Evolutionary conservation across 1,140 invertebrate species (phyloP), one percentile per base, ranked within the genome.

Genomic region (Drosophila repletoides): DNA sequence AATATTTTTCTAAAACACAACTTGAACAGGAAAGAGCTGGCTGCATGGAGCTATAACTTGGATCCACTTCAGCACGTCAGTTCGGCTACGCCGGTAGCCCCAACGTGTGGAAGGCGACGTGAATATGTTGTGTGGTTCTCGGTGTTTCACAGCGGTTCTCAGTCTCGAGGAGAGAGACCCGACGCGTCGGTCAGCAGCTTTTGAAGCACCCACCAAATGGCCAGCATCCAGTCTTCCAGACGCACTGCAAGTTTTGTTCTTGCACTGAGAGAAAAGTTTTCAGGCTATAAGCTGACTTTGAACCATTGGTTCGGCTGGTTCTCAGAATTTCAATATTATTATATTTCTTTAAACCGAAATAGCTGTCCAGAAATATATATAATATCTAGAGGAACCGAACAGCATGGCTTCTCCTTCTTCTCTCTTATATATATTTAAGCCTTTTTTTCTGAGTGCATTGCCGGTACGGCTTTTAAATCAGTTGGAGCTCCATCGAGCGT

Each of bases 1-100:
- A 84, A 83, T 83, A 83, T 83, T 83, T 84, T 77, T 83, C 43
- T 55, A 77, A 70, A 70, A 59, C 33, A 60, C 58, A 73, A 70
- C 66, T 53, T 53, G 67, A 55, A 66, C 58, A 34, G 53, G 51
- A 15, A 45, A 48, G n/a, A n/a, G n/a, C n/a, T n/a, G n/a, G 68
- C 31, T 51, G 46, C 51, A 76, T 71, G 65, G 58, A 65, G 61
- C 61, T 56, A 46, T 26, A 56, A 56, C 64, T 53, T 64, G 53
- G 56, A 40, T 40, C 55, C 79, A 74, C 79, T 83, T 77, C 56
- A 84, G 63, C 60, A 71, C 72, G 72, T 76, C 76, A 72, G 51
- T 66, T n/a, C n/a, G n/a, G n/a, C n/a, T n/a, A 75, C 49, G 55
- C 58, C 76, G 71, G 76, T 80, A 80, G 76, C 76, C 31, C 24